Evolutionary conservation across 2,113 vertebrate genomes (phyloP), one percentile per base, ranked within the genome.

Genomic region (Odocoileus hemionus): DNA sequence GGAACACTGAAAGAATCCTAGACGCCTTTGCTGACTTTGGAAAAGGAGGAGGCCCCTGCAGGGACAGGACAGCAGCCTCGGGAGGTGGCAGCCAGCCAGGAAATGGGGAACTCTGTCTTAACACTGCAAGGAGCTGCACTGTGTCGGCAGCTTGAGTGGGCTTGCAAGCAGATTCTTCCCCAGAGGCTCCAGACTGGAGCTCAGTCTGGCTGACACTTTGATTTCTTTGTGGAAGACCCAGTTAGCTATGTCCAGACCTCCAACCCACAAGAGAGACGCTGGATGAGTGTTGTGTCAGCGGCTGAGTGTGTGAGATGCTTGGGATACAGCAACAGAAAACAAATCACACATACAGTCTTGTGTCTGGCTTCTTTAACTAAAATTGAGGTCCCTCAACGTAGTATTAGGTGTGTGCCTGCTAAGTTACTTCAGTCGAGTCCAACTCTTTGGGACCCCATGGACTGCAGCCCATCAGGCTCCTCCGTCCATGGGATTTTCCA

Each of bases 71-170:
- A 10, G 39, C 19, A 23, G 43, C 10, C 5, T 39, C 61, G 4
- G 25, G 79, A 7, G 2, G 1, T 2, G 4, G 23, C 61, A 57
- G 19, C 7, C 17, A 2, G 14, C 1, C 0, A 19, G 9, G 7
- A 57, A 43, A 17, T 3, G 55, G n/a, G 80, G n/a, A 28, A 5
- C 64, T 23, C n/a, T 2, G 7, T 9, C 16, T 45, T 16, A 11
- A 16, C 26, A 23, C 7, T 12, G 21, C n/a, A 5, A 2, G 55
- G 13, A 19, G 7, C 45, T 16, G 52, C 52, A 5, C 1, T 47
- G 36, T 4, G 21, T 15, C 8, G 0, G 1, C 12, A 9, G 17
- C 16, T 19, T 47, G 94, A 30, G 6, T 6, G 30, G 45, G 39
- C 36, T 64, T 28, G 43, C 43, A 57, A 13, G 23, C 47, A 47